These are phyloP conservation scores for Deilephila porcellus DNA, from an alignment of 2,888 invertebrate genomes.

Conservation along the genomic window DNA sequence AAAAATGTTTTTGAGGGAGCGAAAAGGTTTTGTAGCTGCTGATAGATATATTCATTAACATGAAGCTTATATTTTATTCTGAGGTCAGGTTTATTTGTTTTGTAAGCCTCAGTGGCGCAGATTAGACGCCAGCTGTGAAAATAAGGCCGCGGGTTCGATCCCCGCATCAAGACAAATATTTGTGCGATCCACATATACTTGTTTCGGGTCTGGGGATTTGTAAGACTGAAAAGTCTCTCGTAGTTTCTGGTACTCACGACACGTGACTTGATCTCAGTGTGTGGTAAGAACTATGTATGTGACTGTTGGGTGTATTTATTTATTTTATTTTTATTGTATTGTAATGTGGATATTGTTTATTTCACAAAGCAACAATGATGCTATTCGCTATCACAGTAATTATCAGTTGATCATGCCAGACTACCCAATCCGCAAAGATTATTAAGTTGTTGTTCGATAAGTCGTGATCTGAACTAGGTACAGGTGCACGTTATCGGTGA, in stretches of 20 bases:
- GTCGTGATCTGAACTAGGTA: not conserved
- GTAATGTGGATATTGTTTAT: too few species aligned
- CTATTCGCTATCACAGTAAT: not conserved
- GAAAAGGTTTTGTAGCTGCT: too few species aligned
- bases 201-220: not conserved
- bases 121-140: not conserved
- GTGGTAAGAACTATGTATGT: too few species aligned
- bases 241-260: not conserved
- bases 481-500: constrained; percentile 12
- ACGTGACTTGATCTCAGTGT: too few species aligned
- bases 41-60: too few species aligned
- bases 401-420: not conserved
- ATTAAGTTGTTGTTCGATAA: not conserved
- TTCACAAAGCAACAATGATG: constrained; percentile 1
- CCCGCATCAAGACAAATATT: not conserved
- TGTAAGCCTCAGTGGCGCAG: not conserved
- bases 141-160: not conserved
- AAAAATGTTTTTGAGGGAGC: too few species aligned
- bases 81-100: not conserved
- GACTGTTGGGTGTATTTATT: too few species aligned
- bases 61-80: too few species aligned
- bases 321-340: too few species aligned
- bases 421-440: not conserved
- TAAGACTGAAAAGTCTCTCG: not conserved
- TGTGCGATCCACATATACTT: not conserved